Base-by-base conservation (phyloP, 2,113 vertebrate genomes). In the Pteruthius melanotis region DNA sequence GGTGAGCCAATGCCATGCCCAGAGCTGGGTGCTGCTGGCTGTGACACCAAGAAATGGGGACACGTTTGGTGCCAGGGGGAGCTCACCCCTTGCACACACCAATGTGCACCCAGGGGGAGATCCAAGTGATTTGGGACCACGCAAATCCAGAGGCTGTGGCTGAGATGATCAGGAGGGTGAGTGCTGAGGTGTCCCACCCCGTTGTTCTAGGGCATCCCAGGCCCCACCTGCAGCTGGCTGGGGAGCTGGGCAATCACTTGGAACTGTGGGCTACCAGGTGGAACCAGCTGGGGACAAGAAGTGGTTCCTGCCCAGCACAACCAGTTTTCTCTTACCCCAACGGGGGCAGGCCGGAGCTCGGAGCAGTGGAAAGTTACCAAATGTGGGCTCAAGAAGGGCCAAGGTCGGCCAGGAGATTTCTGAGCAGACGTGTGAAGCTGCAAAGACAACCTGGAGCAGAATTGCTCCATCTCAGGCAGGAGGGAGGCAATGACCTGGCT, bases 321-420 rank as follows among this genome's bases (percentile, higher is more conserved):
- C 95, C 96, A 95, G 96, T 97, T 97, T 90, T 89, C 91, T 95
- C 96, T 92, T 92, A 92, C 83, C 69, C 57, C 77, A 87, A 6
- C 1, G 0, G 1, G 7, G 91, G 61, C 76, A 78, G 65, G 44
- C 72, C 8, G 15, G 95, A 94, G 77, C 83, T 94, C 0, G 0
- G 77, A 97, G 93, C 80, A 95, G 89, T 96, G 94, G 96, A 97
- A 97, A 97, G 93, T 97, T 97, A 97, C 96, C 64, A 56, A 92
- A 91, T 10, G 0, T 81, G 77, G 93, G 28, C 65, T 94, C 75
- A 87, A 75, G 89, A 94, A 92, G 86, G 95, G 93, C 93, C 95
- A 97, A 97, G 96, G 96, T 97, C 93, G 56, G 93, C 44, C 78
- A 91, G 83, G 95, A 87, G 89, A 94, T 75, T 96, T 71, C 77